Base-by-base conservation (phyloP, 1,140 invertebrate species). In the Drosophila triauraria region DNA sequence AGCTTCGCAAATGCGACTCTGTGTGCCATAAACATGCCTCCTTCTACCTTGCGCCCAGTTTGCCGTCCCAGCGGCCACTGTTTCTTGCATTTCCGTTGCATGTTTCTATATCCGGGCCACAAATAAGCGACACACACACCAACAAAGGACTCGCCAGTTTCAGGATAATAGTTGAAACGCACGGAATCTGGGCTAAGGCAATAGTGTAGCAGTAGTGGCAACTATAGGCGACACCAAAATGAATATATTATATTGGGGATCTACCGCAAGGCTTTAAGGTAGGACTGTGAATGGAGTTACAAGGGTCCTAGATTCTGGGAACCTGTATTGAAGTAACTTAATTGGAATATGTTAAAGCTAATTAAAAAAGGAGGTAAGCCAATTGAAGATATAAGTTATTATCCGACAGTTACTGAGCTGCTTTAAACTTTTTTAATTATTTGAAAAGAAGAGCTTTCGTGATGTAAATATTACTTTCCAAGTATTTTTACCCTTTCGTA, bases 101-200 rank as follows among this genome's bases (percentile, higher is more conserved):
- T 74, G 84, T 84, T 88, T 87, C 84, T 84, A 88, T 88, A 87
- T 87, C 83, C 83, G 80, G 83, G 27, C 60, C 80, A 68, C 80
- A 78, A 82, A 76, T 80, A 80, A 81, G 72, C 71, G 60, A 64
- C 50, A 44, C 27, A 43, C 27, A 35, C 51, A 80, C 76, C 75
- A 69, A 60, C 80, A 87, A 80, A 68, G 69, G 71, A 61, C 53
- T 72, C 71, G 47, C 71, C 51, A 58, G 64, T 20, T 54, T 40
- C 74, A 56, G 75, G 53, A 60, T 74, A 71, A 53, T 54, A 60
- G 75, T 70, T 60, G 62, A 77, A 80, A 64, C 70, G 63, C 56
- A 78, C 32, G 72, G 54, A 80, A 76, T 47, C 61, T 60, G 43
- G 56, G 43, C 50, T 60, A 62, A 51, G 10, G 44, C 53, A 46